These are phyloP conservation scores for Sarotherodon lohbergeri DNA, from an alignment of 2,113 vertebrate species.

Conservation along the genomic window DNA sequence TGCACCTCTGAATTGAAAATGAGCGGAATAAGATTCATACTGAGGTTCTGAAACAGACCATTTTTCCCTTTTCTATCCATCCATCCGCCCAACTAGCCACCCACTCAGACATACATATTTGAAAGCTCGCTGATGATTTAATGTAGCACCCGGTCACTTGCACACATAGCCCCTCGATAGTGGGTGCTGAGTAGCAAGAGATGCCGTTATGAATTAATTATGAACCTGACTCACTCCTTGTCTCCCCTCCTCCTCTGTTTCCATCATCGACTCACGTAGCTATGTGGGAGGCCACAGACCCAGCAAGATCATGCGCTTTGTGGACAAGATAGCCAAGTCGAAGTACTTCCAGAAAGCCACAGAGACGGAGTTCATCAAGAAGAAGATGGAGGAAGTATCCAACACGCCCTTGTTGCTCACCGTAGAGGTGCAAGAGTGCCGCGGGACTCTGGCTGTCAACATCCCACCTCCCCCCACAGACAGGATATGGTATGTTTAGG, in stretches of 20 bases:
- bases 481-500: constrained; percentile 86
- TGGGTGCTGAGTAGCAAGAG: constrained; percentile 41
- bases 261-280: constrained; percentile 57
- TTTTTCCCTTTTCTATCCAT: constrained; percentile 7
- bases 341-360: constrained; percentile 99
- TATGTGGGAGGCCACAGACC: constrained; percentile 88
- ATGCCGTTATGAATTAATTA: constrained; percentile 63
- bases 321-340: constrained; percentile 99
- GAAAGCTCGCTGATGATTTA: constrained; percentile 31
- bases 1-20: background rate
- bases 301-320: constrained; percentile 98
- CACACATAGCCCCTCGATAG: background rate
- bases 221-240: constrained; percentile 60
- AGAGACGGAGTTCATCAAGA: constrained; percentile 98
- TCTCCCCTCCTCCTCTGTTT: background rate
- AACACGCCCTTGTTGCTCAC: constrained; percentile 96
- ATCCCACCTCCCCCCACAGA: constrained; percentile 97
- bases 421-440: constrained; percentile 95
- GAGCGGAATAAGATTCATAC: background rate
- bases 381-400: constrained; percentile 98
- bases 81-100: background rate
- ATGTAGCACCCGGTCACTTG: constrained; percentile 14
- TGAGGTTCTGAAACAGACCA: background rate
- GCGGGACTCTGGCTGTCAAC: constrained; percentile 90
- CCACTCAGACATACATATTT: constrained; percentile 21